Percentiles rank a stretch among this genome's conserved stretches.
Evolutionary conservation across 2,888 invertebrate genomes (phyloP).

Genomic region (Ametastegia equiseti): DNA sequence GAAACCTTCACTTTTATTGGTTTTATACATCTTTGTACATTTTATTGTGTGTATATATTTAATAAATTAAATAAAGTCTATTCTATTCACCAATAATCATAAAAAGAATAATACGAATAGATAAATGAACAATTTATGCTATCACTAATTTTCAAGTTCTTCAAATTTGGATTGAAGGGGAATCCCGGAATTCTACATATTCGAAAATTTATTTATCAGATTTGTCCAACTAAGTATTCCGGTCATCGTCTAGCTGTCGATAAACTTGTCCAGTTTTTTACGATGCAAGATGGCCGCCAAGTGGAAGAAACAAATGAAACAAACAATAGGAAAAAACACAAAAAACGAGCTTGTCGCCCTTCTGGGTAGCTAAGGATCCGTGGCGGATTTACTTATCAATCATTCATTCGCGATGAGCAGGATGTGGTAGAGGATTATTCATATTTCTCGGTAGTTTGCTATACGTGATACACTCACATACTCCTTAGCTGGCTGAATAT

Average conservation of each 20-base stretch:
- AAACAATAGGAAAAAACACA: neutral
- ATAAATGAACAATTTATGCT: too few relatives aligned
- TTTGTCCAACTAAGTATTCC: too few relatives aligned
- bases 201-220: too few relatives aligned
- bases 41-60: neutral
- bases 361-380: neutral
- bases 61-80: neutral
- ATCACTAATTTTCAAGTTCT: too few relatives aligned
- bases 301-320: neutral
- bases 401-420: constrained; percentile 22
- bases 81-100: neutral
- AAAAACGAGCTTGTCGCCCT: neutral
- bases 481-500: neutral
- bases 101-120: neutral
- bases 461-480: neutral
- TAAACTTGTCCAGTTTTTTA: neutral
- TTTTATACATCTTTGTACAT: neutral
- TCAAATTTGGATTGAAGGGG: too few relatives aligned
- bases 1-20: neutral
- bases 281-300: neutral
- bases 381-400: constrained; percentile 18
- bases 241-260: neutral
- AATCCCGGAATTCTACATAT: too few relatives aligned
- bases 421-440: constrained; percentile 23
- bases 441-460: neutral